Evolutionary conservation across 2,797 vertebrate species (phyloP).

Genomic region (Epinephelus malabaricus): DNA sequence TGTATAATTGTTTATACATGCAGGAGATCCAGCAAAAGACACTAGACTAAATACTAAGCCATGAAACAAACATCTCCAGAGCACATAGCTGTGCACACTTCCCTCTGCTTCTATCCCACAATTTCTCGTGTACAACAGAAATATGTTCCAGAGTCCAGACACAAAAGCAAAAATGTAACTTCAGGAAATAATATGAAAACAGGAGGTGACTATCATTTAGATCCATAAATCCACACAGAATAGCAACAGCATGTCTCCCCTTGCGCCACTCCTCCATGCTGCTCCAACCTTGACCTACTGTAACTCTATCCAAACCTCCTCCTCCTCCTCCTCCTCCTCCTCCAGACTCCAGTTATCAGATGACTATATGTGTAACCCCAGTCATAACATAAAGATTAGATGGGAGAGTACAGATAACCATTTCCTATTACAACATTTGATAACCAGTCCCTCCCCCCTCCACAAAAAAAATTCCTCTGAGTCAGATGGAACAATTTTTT

Average conservation of each 20-base stretch:
- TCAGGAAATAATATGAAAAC: constrained; percentile 43
- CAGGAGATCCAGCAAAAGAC: constrained; percentile 51
- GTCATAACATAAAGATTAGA: constrained; percentile 73
- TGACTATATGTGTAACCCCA: constrained; percentile 68
- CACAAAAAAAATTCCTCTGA: constrained; percentile 20
- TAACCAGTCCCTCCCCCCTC: constrained; percentile 50
- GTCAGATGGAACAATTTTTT: constrained; percentile 51
- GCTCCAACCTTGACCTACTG: constrained; percentile 69
- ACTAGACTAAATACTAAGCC: constrained; percentile 69
- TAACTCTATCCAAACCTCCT: constrained; percentile 62
- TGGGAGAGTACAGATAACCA: constrained; percentile 54
- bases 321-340: constrained; percentile 50
- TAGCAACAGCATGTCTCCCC: constrained; percentile 33
- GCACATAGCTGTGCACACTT: constrained; percentile 31
- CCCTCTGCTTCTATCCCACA: constrained; percentile 19
- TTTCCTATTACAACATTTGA: constrained; percentile 66
- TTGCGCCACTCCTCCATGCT: constrained; percentile 31
- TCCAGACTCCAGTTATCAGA: constrained; percentile 71
- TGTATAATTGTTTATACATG: constrained; percentile 56
- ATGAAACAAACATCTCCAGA: constrained; percentile 56
- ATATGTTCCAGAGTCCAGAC: constrained; percentile 15
- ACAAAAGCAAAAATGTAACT: constrained; percentile 26
- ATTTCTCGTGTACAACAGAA: constrained; percentile 24
- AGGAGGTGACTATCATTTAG: constrained; percentile 40
- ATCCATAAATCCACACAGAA: constrained; percentile 52